phyloP scores from a whole-genome alignment of 2,888 invertebrate species.

The Drosophila recens region DNA sequence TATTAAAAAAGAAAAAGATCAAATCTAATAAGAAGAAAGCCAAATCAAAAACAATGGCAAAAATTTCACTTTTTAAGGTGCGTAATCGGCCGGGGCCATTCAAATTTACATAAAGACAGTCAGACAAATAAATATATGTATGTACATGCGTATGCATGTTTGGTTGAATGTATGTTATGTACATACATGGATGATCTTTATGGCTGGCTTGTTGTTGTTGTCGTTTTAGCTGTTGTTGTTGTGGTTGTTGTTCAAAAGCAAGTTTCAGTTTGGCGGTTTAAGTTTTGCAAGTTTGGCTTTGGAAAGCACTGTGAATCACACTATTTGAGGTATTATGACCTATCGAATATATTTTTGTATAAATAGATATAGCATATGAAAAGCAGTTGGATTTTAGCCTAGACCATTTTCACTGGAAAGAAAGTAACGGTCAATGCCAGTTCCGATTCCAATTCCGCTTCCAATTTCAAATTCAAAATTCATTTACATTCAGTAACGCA shows the following conservation, averaged over 20 bases:
- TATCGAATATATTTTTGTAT: not conserved
- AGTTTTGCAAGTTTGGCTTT: conserved; percentile 28
- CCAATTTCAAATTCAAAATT: conserved; percentile 6
- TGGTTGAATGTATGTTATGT: conserved; percentile 13
- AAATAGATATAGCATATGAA: not conserved
- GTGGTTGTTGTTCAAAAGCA: conserved; percentile 46
- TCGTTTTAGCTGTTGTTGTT: conserved; percentile 28
- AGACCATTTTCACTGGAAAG: conserved; percentile 24
- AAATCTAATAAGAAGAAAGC: conserved; percentile 51
- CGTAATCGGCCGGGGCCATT: conserved; percentile 69
- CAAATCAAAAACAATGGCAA: conserved; percentile 60
- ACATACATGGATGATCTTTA: conserved; percentile 49
- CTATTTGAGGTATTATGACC: not conserved
- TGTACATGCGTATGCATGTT: not conserved
- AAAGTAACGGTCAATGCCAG: conserved; percentile 15
- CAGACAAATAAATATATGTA: conserved; percentile 1
- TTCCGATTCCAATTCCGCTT: not conserved
- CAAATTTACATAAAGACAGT: conserved; percentile 51
- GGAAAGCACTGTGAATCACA: conserved; percentile 39
- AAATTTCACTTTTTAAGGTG: conserved; percentile 82
- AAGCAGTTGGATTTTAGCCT: conserved; percentile 11
- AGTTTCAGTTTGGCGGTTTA: conserved; percentile 37
- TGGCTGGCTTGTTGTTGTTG: conserved; percentile 20
- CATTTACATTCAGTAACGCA: conserved; percentile 66
- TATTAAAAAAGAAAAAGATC: conserved; percentile 22